Conservation (phyloP, 2,888 invertebrate species). For the Andrena bucephala region DNA sequence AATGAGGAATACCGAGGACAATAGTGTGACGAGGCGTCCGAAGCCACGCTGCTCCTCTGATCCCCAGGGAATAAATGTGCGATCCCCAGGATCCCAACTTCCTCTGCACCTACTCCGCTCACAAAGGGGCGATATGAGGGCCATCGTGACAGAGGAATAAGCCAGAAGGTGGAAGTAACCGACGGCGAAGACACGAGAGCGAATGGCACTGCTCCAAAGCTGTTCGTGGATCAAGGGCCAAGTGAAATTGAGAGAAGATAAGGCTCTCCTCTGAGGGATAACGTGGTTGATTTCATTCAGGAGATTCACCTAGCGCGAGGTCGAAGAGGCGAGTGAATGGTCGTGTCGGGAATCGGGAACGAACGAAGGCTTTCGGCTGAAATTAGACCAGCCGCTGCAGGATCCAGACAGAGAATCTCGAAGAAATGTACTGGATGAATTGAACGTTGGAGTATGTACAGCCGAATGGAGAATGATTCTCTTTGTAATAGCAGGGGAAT, state of each 20-base stretch:
- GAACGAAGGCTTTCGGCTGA: background rate
- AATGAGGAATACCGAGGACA: background rate
- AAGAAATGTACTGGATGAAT: slow-evolving; percentile 13
- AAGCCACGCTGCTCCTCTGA: background rate
- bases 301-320: background rate
- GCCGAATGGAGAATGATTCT: background rate
- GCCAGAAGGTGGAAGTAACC: background rate
- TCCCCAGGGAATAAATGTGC: background rate
- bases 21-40: background rate
- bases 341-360: background rate
- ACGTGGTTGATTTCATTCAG: background rate
- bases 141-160: slow-evolving; percentile 12
- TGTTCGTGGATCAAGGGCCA: slow-evolving; percentile 6
- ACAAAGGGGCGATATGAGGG: slow-evolving; percentile 1
- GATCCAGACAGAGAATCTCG: slow-evolving; percentile 9
- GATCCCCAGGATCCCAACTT: background rate
- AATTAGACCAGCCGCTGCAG: slow-evolving; percentile 15
- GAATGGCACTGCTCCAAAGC: background rate
- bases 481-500: slow-evolving; percentile 12
- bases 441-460: background rate
- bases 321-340: background rate
- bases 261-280: background rate
- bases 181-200: background rate
- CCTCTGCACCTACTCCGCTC: background rate
- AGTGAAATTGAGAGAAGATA: slow-evolving; percentile 28